Conservation (phyloP, 1,140 invertebrate species). For the Helicoverpa zea region DNA sequence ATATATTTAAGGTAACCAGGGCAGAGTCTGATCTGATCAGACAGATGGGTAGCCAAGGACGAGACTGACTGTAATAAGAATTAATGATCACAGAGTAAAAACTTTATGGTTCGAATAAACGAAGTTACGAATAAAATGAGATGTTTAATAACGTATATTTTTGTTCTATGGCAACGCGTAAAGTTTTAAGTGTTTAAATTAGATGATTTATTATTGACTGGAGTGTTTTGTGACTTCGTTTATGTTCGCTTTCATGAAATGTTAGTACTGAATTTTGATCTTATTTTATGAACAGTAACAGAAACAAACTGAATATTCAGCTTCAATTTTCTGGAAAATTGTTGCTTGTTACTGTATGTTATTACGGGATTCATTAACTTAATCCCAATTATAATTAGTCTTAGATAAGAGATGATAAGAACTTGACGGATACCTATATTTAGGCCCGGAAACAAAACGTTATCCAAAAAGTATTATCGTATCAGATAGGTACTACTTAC, state of each 20-base stretch:
- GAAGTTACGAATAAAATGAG: conserved; percentile 28
- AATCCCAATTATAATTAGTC: too few relatives aligned
- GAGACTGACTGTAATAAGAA: conserved; percentile 36
- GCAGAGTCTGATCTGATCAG: conserved; percentile 36
- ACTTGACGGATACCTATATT: too few relatives aligned
- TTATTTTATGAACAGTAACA: conserved; percentile 19
- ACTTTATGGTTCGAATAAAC: conserved; percentile 24
- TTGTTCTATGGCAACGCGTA: conserved; percentile 14
- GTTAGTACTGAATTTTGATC: conserved; percentile 24
- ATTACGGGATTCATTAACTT: too few relatives aligned
- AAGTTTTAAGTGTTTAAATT: conserved; percentile 33
- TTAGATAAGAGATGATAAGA: too few relatives aligned
- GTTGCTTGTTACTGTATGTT: too few relatives aligned
- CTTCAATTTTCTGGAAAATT: conserved; percentile 14
- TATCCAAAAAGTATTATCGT: too few relatives aligned
- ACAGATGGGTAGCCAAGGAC: conserved; percentile 27
- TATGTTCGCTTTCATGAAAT: not conserved
- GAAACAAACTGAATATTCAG: too few relatives aligned
- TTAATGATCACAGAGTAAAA: conserved; percentile 37
- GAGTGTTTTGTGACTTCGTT: conserved; percentile 22
- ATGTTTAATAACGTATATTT: conserved; percentile 21
- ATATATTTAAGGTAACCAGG: conserved; percentile 44
- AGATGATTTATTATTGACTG: conserved; percentile 25
- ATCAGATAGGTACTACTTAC: conserved; percentile 87
- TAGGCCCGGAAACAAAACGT: too few relatives aligned